Evolutionary conservation across 2,888 invertebrate species (phyloP), one percentile per base, ranked within the genome.

Genomic region (Ctenicera cuprea): DNA sequence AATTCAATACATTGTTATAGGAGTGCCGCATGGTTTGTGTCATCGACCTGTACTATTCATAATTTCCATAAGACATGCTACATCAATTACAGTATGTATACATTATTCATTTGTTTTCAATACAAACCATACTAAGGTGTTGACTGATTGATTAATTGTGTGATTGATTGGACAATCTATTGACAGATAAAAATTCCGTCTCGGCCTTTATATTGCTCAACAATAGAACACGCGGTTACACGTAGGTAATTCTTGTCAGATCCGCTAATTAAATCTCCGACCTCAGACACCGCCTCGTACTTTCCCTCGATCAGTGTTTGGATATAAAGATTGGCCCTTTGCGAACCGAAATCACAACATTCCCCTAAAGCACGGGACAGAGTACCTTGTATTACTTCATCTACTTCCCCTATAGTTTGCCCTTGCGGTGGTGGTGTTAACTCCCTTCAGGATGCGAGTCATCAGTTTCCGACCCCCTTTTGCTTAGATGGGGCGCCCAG

Each of bases 381-480:
- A 16, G 48, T 62, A 72, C 66, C 70, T 74, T 69, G 64, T 70
- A 64, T 73, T 70, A 74, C 50, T 71, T 74, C 74, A 71, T 74
- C 74, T 70, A 67, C 57, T 70, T 73, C 74, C 74, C 74, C 71
- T 54, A 70, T 45, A 71, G 61, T 67, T 69, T 70, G 61, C 75
- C 73, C 73, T 75, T 77, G 77, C 61, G 77, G 77, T 69, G 77
- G 68, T 71, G 75, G 75, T 74, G 75, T 77, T 77, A 77, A 77
- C 71, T 77, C 77, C 77, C 77, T 75, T 69, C 64, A 62, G 62
- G 73, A 77, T 59, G 77, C 77, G 73, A 77, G 73, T 77, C 77
- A 77, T 77, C 77, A 71, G 75, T 74, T 73, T 65, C 48, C 68
- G 16, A 71, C 70, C 77, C 77, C 67, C 73, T 48, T 65, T 65